phyloP scores from a whole-genome alignment of 1,140 invertebrate genomes.

The Lordiphosa mommai region DNA sequence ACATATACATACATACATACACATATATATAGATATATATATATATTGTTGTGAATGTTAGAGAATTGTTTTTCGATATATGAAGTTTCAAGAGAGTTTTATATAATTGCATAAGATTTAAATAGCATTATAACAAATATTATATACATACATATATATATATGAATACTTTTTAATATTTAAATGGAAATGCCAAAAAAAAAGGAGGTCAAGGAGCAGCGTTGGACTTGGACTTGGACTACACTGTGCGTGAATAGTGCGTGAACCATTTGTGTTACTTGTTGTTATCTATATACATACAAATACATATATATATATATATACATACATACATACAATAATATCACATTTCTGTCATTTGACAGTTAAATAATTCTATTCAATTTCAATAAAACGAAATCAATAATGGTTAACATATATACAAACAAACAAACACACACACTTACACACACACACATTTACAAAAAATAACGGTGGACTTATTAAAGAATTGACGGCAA shows the following conservation, averaged over 20 bases:
- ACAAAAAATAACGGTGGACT: no score
- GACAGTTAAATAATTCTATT: slow-evolving; percentile 69
- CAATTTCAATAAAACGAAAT: slow-evolving; percentile 60
- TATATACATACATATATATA: slow-evolving; percentile 26
- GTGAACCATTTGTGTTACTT: slow-evolving; percentile 57
- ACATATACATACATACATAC: slow-evolving; percentile 15
- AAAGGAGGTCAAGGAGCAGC: background rate
- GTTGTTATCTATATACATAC: slow-evolving; percentile 70
- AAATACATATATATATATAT: no score
- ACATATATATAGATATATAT: slow-evolving; percentile 25
- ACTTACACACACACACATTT: no score
- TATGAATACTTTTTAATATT: slow-evolving; percentile 32
- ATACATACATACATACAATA: slow-evolving; percentile 35
- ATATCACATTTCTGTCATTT: slow-evolving; percentile 52
- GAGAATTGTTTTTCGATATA: slow-evolving; percentile 72
- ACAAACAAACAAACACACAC: no score
- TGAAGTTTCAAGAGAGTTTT: slow-evolving; percentile 41
- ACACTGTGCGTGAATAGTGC: background rate
- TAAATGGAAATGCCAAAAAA: slow-evolving; percentile 31
- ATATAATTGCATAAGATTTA: slow-evolving; percentile 24
- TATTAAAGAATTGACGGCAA: no score
- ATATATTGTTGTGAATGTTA: slow-evolving; percentile 71
- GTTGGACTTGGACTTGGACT: background rate
- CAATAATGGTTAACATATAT: no score
- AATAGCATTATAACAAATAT: slow-evolving; percentile 2